Evolutionary conservation across 2,888 invertebrate genomes (phyloP).

Genomic region (Heliconius charithonia): DNA sequence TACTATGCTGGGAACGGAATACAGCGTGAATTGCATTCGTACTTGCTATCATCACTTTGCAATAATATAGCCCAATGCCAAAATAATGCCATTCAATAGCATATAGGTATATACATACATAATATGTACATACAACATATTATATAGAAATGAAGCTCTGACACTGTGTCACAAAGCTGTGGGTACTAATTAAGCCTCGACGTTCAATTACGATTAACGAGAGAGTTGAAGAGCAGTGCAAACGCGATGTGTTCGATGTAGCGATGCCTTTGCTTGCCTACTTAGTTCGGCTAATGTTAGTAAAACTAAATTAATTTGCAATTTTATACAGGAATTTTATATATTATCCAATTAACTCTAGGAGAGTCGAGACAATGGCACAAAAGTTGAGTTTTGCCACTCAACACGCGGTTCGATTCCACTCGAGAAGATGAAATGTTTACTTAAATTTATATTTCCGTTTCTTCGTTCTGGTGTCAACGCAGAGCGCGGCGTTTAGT

Average conservation of each 20-base stretch:
- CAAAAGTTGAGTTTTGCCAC: not conserved
- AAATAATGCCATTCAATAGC: too few species aligned
- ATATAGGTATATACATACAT: not conserved
- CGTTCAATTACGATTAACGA: constrained; percentile 26
- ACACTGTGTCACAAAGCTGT: constrained; percentile 13
- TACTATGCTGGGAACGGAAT: too few species aligned
- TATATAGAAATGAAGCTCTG: not conserved
- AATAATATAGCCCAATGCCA: too few species aligned
- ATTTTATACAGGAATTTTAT: not conserved
- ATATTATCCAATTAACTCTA: not conserved
- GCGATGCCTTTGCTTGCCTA: constrained; percentile 14
- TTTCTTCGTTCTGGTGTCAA: too few species aligned
- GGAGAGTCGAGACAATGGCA: too few species aligned
- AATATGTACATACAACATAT: not conserved
- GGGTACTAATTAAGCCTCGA: constrained; percentile 29
- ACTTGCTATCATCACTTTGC: too few species aligned
- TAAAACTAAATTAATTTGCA: not conserved
- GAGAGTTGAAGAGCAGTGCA: constrained; percentile 17
- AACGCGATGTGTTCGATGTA: constrained; percentile 6
- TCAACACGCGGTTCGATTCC: too few species aligned
- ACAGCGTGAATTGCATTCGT: too few species aligned
- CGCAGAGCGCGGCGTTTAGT: not conserved
- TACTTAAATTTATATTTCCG: too few species aligned
- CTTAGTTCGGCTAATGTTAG: not conserved
- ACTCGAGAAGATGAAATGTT: too few species aligned